phyloP scores from a whole-genome alignment of 2,797 vertebrate species.

The Chanos chanos region DNA sequence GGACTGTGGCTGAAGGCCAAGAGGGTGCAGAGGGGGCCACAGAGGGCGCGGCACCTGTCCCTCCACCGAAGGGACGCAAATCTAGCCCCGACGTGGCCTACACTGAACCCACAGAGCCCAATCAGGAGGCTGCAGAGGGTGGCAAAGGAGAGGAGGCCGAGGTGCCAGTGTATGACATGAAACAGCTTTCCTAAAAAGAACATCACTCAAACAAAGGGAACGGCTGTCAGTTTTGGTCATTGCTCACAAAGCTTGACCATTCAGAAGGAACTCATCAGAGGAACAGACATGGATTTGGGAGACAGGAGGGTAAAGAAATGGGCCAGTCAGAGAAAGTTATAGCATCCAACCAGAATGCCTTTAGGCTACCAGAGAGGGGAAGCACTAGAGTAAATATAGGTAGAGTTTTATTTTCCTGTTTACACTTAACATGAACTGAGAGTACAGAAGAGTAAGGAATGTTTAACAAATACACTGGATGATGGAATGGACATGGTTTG shows the following conservation, averaged over 20 bases:
- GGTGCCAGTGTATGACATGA: conserved; percentile 85
- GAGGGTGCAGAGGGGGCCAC: conserved; percentile 77
- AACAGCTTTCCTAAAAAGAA: conserved; percentile 76
- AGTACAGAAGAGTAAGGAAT: conserved; percentile 21
- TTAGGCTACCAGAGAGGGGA: too few relatives aligned
- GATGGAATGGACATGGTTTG: background rate
- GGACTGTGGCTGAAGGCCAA: conserved; percentile 78
- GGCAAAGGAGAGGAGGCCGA: conserved; percentile 74
- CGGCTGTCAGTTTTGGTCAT: conserved; percentile 1
- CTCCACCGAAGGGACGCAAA: conserved; percentile 77
- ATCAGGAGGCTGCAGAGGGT: conserved; percentile 66
- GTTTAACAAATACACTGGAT: conserved; percentile 26
- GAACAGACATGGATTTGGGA: background rate
- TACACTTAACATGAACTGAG: conserved; percentile 46
- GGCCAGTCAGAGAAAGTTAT: conserved; percentile 32
- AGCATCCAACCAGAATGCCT: too few relatives aligned
- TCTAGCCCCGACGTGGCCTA: conserved; percentile 67
- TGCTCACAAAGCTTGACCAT: conserved; percentile 32
- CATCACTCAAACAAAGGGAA: conserved; percentile 6
- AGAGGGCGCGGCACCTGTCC: conserved; percentile 64
- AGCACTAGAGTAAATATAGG: conserved; percentile 1
- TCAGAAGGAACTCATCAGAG: conserved; percentile 9
- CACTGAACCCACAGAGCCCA: conserved; percentile 62
- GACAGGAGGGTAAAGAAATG: conserved; percentile 20
- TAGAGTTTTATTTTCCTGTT: conserved; percentile 28